Base-by-base conservation (phyloP, 2,888 invertebrate genomes). In the Pandemis cinnamomeana region DNA sequence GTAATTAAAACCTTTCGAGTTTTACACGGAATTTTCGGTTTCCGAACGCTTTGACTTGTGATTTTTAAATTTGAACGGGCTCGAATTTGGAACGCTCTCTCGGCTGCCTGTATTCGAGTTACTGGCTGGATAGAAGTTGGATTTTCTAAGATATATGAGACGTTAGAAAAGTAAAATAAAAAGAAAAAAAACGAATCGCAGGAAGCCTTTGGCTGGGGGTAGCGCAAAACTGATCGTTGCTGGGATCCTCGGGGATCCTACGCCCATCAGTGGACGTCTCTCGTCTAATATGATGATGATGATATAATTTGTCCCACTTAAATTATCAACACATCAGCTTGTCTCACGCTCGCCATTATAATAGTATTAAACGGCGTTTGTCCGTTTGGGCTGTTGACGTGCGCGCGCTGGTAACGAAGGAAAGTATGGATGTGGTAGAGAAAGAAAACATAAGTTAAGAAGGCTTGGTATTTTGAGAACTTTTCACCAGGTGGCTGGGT, bases 1-100 rank as follows among this genome's bases (percentile, higher is more conserved):
- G 15, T 67, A 67, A 67, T 67, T 67, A 67, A 67, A 67, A 53
- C 53, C 53, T 67, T 64, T 48, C 64, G 15, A 27, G 64, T 51
- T 64, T 64, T 48, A 8, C 64, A n/a, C 64, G 48, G 64, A 51
- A 48, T 64, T 58, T 64, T 64, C 46, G 63, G 63, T 46, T 46
- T 63, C 20, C 44, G 44, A 46, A 63, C 11, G 46, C 63, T 63
- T 63, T 46, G 42, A 63, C 63, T 63, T 46, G 20, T 46, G 63
- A 63, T 46, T 63, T 58, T 58, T 58, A 27, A 64, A 15, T 64
- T 64, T 48, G 20, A 48, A 64, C 58, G 58, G 8, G 20, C 27
- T 55, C 20, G 7, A 51, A 51, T n/a, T 51, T 7, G 51, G 51
- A 63, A 63, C 53, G 53, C 20, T 55, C 53, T 55, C 53, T 20